Percentiles rank a stretch among this genome's conserved stretches.
Conservation (phyloP, 2,888 invertebrate species). For the Ophraella communa region DNA sequence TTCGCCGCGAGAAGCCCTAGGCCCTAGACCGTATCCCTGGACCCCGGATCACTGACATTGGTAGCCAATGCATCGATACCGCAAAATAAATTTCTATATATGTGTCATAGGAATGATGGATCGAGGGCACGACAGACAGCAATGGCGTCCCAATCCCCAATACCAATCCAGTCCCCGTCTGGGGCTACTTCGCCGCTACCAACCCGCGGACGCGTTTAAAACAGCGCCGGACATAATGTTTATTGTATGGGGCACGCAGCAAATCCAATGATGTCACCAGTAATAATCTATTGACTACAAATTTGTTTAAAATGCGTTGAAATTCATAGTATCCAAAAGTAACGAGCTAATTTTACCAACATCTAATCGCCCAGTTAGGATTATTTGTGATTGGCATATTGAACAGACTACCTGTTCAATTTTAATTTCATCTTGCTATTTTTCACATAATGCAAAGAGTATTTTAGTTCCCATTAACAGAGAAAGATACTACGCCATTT, state of each 20-base stretch:
- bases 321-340: too few species aligned
- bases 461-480: too few species aligned
- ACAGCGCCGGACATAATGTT: conserved; percentile 1
- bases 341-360: too few species aligned
- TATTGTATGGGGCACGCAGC: not conserved
- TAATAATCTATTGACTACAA: not conserved
- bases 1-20: conserved; percentile 51
- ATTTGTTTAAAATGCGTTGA: not conserved
- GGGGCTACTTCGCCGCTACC: conserved; percentile 14
- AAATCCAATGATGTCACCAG: not conserved
- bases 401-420: too few species aligned
- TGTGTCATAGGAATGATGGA: conserved; percentile 58
- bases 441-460: too few species aligned
- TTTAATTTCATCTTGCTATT: too few species aligned
- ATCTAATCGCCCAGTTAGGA: too few species aligned
- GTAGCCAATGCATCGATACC: conserved; percentile 57
- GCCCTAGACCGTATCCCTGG: conserved; percentile 28
- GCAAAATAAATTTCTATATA: conserved; percentile 60
- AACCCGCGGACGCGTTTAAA: conserved; percentile 44
- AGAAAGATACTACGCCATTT: too few species aligned
- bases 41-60: conserved; percentile 33
- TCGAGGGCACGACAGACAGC: conserved; percentile 56
- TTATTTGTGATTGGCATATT: too few species aligned
- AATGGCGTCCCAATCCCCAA: conserved; percentile 43
- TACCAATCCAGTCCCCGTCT: conserved; percentile 24